These are phyloP conservation scores for Drosophila greeni DNA, from an alignment of 2,888 invertebrate species.

Conservation along the genomic window DNA sequence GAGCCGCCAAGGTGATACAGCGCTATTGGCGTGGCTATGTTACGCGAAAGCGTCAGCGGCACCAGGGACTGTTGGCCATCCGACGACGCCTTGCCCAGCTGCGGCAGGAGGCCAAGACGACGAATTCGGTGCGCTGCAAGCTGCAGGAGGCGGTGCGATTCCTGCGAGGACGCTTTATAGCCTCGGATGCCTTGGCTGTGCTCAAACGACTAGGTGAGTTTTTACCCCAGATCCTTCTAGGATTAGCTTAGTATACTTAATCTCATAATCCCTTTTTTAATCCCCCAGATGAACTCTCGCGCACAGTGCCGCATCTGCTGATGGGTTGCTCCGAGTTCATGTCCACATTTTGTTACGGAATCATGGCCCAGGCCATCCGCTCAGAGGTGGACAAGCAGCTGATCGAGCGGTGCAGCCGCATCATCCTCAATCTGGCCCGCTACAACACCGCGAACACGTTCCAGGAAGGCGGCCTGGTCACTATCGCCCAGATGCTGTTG, in stretches of 20 bases:
- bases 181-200: slow-evolving; percentile 73
- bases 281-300: slow-evolving; percentile 75
- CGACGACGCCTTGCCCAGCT: slow-evolving; percentile 68
- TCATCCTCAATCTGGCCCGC: slow-evolving; percentile 85
- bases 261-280: background rate
- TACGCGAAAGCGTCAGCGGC: slow-evolving; percentile 71
- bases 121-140: slow-evolving; percentile 73
- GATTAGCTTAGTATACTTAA: background rate
- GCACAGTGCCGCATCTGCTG: slow-evolving; percentile 77
- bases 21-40: slow-evolving; percentile 81
- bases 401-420: slow-evolving; percentile 78
- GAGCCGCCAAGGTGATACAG: slow-evolving; percentile 84
- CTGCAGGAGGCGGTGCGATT: slow-evolving; percentile 74
- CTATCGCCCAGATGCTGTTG: slow-evolving; percentile 83
- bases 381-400: slow-evolving; percentile 79
- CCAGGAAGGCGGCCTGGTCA: slow-evolving; percentile 81
- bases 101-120: slow-evolving; percentile 55
- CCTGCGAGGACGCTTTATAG: slow-evolving; percentile 73
- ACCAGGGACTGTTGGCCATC: slow-evolving; percentile 63
- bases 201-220: slow-evolving; percentile 74
- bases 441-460: slow-evolving; percentile 83
- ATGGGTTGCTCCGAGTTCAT: slow-evolving; percentile 77
- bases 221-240: too few species aligned
- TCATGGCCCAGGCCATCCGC: slow-evolving; percentile 79
- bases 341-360: slow-evolving; percentile 78